These are phyloP conservation scores for Rhodinocichla rosea DNA, from an alignment of 2,113 vertebrate genomes.

Conservation along the genomic window DNA sequence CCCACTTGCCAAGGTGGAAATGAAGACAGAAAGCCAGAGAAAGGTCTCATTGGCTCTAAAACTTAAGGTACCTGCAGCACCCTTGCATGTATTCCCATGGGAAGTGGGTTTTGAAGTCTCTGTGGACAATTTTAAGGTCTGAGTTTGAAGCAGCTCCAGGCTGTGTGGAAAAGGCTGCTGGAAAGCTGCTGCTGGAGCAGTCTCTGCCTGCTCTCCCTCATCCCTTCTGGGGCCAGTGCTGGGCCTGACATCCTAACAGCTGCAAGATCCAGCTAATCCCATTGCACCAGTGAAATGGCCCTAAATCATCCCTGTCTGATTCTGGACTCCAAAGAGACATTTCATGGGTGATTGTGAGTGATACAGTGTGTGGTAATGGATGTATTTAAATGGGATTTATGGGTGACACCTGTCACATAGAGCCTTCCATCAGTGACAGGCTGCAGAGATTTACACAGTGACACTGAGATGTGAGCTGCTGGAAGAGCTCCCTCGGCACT, in stretches of 20 bases:
- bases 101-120: background rate
- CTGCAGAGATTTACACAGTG: conserved; percentile 55
- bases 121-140: background rate
- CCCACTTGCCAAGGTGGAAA: background rate
- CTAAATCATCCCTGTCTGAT: conserved; percentile 43
- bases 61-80: background rate
- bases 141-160: background rate
- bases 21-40: background rate
- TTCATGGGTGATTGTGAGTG: conserved; percentile 53
- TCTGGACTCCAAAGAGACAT: conserved; percentile 35
- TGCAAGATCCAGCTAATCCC: background rate
- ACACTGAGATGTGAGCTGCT: background rate
- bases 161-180: background rate
- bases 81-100: rapidly evolving
- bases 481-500: background rate
- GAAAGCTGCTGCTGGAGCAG: background rate
- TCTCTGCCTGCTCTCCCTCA: background rate
- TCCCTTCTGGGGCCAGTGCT: background rate
- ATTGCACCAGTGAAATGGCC: background rate
- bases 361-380: conserved; percentile 38
- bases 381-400: conserved; percentile 58
- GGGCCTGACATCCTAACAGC: background rate
- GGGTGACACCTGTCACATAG: conserved; percentile 59
- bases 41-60: background rate
- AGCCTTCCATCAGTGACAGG: conserved; percentile 24